Evolutionary conservation across 2,797 vertebrate genomes (phyloP).

Genomic region (Hippopotamyrus pictus): DNA sequence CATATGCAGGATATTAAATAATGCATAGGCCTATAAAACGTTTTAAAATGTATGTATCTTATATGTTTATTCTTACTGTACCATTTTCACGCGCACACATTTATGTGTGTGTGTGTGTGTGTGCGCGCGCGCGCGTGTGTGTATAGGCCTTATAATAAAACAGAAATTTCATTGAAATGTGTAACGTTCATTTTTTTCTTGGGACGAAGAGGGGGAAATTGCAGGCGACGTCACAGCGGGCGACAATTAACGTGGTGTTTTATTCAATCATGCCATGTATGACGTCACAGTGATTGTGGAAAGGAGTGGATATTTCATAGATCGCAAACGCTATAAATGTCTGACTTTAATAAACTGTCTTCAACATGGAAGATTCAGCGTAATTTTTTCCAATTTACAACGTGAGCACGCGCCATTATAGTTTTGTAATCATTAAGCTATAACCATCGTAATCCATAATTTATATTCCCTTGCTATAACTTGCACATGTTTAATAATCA

Average conservation of each 20-base stretch:
- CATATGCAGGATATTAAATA: background rate
- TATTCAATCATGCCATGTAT: constrained; percentile 12
- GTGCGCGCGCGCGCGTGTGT: background rate
- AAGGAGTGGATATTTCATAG: background rate
- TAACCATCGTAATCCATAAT: background rate
- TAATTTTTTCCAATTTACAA: background rate
- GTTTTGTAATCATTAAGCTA: background rate
- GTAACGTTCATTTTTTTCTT: background rate
- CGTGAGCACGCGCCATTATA: background rate
- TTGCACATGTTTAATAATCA: background rate
- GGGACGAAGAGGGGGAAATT: background rate
- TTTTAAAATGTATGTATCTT: background rate
- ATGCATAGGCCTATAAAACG: background rate
- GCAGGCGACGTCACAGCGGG: background rate
- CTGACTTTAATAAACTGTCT: background rate
- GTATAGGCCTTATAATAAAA: background rate
- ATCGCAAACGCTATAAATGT: background rate
- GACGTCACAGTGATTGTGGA: constrained; percentile 17
- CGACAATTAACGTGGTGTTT: constrained; percentile 12
- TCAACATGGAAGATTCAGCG: background rate
- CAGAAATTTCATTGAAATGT: background rate
- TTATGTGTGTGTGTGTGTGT: background rate
- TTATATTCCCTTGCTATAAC: background rate
- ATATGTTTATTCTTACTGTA: background rate
- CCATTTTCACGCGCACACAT: background rate